A percentile compares a stretch with the other conserved stretches of the same genome.
These are phyloP conservation scores for Bombyx mori DNA, from an alignment of 1,140 invertebrate genomes.

Conservation along the genomic window ASM3026992v2 NC_085124.1:7429501-7430000, in stretches of 20 bases:
- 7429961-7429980: slow-evolving; percentile 1
- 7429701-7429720: not conserved
- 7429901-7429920: slow-evolving; percentile 14
- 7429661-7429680: no score
- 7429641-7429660: no score
- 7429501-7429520: no score
- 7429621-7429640: no score
- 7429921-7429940: slow-evolving; percentile 10
- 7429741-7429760: slow-evolving; percentile 7
- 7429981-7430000: not conserved
- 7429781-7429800: slow-evolving; percentile 20
- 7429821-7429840: slow-evolving; percentile 15
- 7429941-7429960: slow-evolving; percentile 5
- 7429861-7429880: slow-evolving; percentile 22
- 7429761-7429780: slow-evolving; percentile 17
- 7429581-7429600: no score
- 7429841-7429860: slow-evolving; percentile 24
- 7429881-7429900: slow-evolving; percentile 9
- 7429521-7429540: no score
- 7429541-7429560: no score
- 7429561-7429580: no score
- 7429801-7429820: slow-evolving; percentile 11
- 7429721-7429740: slow-evolving; percentile 14
- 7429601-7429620: no score
- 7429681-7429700: no score